phyloP scores from a whole-genome alignment of 2,113 vertebrate species.

The Eurystomus gularis region DNA sequence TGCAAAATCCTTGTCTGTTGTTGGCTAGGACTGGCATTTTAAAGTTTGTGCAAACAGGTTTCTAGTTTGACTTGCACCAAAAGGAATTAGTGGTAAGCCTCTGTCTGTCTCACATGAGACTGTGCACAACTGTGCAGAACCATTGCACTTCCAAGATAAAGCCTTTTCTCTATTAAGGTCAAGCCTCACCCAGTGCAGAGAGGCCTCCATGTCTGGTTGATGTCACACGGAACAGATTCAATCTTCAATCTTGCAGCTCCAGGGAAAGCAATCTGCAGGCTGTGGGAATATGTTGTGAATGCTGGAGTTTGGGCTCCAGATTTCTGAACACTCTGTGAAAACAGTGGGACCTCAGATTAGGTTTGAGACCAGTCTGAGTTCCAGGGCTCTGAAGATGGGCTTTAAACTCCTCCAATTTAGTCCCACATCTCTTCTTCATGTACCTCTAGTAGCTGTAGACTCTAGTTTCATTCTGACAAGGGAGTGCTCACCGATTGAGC shows the following conservation, averaged over 20 bases:
- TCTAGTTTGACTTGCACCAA: background rate
- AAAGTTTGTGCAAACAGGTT: background rate
- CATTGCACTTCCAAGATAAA: background rate
- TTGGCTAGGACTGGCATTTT: background rate
- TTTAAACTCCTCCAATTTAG: background rate
- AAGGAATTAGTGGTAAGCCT: background rate
- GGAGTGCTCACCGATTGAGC: background rate
- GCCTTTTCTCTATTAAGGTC: background rate
- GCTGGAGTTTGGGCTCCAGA: background rate
- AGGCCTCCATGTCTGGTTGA: background rate
- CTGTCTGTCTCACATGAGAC: background rate
- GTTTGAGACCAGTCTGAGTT: background rate
- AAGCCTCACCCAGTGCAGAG: background rate
- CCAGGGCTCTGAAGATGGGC: accelerated
- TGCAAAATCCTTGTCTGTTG: background rate
- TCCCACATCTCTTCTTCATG: background rate
- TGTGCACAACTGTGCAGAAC: background rate
- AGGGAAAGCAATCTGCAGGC: background rate
- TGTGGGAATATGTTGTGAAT: background rate
- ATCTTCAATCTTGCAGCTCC: background rate
- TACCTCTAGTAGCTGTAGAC: background rate
- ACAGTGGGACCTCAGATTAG: background rate
- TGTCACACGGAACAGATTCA: background rate
- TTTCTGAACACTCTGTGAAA: background rate
- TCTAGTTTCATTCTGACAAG: background rate